These are phyloP conservation scores for Hermaeophaga mercurialis DNA, from an alignment of 2,888 invertebrate genomes.

Conservation along the genomic window DNA sequence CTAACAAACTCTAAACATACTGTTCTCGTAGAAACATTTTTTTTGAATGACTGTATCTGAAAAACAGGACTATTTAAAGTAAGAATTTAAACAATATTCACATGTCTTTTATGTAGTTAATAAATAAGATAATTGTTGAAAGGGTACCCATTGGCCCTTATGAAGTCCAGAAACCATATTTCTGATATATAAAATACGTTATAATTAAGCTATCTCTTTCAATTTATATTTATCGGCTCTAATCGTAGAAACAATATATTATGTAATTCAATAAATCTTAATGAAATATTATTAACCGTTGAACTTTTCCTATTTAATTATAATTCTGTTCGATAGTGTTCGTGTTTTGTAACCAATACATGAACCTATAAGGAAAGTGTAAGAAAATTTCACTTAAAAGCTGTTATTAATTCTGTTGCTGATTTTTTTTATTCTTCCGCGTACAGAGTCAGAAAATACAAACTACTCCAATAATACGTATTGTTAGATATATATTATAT, in stretches of 20 bases:
- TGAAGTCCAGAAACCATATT: no score
- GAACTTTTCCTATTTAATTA: conserved; percentile 18
- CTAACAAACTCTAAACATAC: no score
- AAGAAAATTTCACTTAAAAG: conserved; percentile 8
- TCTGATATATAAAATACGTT: background rate
- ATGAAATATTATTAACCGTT: conserved; percentile 20
- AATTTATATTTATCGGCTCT: conserved; percentile 1
- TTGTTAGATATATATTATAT: no score
- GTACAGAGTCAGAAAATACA: no score
- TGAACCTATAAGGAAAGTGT: conserved; percentile 7
- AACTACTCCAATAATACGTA: no score
- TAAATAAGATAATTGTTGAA: no score
- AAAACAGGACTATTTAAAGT: no score
- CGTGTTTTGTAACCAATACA: conserved; percentile 13
- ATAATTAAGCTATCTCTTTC: conserved; percentile 6
- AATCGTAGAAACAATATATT: conserved; percentile 14
- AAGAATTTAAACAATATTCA: no score
- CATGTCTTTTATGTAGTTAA: no score
- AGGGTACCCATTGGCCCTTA: no score
- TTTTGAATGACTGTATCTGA: no score
- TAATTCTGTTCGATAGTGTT: background rate
- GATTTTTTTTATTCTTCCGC: background rate
- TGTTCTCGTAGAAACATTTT: no score
- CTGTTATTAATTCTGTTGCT: background rate
- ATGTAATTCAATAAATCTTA: conserved; percentile 17